Base-by-base conservation (phyloP, 2,888 invertebrate genomes). In the Lingula anatina region DNA sequence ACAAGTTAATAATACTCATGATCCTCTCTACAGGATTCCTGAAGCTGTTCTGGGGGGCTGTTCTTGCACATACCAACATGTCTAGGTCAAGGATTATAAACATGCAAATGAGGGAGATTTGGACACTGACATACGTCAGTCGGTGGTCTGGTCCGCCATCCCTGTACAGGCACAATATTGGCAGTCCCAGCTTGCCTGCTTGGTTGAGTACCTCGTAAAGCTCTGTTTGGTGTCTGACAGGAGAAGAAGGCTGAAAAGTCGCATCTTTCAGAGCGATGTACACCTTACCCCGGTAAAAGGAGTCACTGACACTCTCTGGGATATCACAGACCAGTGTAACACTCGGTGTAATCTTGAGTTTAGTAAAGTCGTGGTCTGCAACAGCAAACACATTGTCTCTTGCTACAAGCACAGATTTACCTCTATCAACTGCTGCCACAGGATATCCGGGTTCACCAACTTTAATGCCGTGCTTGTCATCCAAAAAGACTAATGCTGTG, bases 361-460 rank as follows among this genome's bases (percentile, higher is more conserved):
- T 50, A n/a, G 51, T 50, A 39, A 53, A 55, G 28, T 57, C 57
- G 50, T 57, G 55, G 23, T 52, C 52, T 36, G 26, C 44, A 4
- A 45, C 49, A 35, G 45, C 25, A 18, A 49, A 41, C 20, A 26
- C 12, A 35, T 38, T 12, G 36, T 39, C 23, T 35, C 26, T 20
- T 23, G 31, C 45, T 15, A 51, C 47, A 5, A 53, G 24, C 3
- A 51, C 53, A 9, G 39, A 24, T 31, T 51, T 49, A 23, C 53
- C 51, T 20, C 55, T 20, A 5, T 52, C 54, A 40, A 49, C 52
- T n/a, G 54, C 47, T 27, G 58, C 55, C 26, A 57, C 49, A 20
- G 54, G 58, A 24, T 50, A 27, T 2, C 47, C 51, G n/a, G 56
- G 55, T 36, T 52, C 54, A 3, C 57, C 57, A n/a, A 57, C 53